phyloP scores from a whole-genome alignment of 2,113 vertebrate species.

The Tenrec ecaudatus region DNA sequence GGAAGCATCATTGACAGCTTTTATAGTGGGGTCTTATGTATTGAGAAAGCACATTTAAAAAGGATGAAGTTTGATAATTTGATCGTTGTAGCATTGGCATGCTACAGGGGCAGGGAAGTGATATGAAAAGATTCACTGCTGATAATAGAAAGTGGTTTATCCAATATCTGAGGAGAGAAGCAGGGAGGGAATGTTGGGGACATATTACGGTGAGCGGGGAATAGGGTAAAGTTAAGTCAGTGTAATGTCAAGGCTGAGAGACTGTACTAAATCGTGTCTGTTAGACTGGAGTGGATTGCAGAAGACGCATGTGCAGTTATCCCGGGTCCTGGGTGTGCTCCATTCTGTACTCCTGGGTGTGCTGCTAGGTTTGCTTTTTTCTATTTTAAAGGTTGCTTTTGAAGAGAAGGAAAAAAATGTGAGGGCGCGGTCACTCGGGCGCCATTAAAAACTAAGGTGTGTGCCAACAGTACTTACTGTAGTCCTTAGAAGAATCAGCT shows the following conservation, averaged over 20 bases:
- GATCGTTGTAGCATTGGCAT: neutral
- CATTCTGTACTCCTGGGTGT: constrained; percentile 24
- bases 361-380: constrained; percentile 20
- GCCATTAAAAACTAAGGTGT: constrained; percentile 57
- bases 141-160: constrained; percentile 34
- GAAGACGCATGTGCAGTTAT: constrained; percentile 28
- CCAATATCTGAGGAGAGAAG: constrained; percentile 20
- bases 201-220: constrained; percentile 9
- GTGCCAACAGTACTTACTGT: constrained; percentile 55
- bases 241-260: constrained; percentile 12
- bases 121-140: constrained; percentile 26
- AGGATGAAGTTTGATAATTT: constrained; percentile 14
- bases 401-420: constrained; percentile 54
- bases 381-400: constrained; percentile 33
- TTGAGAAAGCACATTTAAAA: constrained; percentile 44
- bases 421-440: neutral
- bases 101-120: neutral
- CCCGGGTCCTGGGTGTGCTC: constrained; percentile 56
- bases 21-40: neutral
- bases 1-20: neutral
- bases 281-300: constrained; percentile 22
- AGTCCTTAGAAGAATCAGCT: constrained; percentile 17
- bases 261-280: neutral
- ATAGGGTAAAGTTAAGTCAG: constrained; percentile 56
- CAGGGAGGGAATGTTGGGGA: constrained; percentile 7